Percentiles rank a stretch among this genome's conserved stretches.
These are phyloP conservation scores for Aphelinus atriplicis DNA, from an alignment of 1,140 invertebrate species.

Conservation along the genomic window DNA sequence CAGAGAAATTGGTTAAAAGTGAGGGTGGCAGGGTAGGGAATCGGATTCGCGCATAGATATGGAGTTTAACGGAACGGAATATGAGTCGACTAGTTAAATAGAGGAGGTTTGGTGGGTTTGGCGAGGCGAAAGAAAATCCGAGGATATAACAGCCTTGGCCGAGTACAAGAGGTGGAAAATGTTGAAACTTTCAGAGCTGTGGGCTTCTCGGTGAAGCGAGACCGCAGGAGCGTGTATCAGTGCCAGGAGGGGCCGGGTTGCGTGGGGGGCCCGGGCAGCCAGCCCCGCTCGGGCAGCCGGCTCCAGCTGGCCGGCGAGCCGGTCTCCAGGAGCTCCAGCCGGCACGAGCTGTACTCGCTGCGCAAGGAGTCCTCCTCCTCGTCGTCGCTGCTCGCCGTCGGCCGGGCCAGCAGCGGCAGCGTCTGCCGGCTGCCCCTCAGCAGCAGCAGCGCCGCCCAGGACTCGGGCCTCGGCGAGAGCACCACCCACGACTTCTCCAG, in stretches of 20 bases:
- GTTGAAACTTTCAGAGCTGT: slow-evolving; percentile 62
- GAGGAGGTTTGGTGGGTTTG: slow-evolving; percentile 13
- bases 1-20: no score
- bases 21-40: no score
- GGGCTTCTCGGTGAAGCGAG: slow-evolving; percentile 62
- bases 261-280: no score
- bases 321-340: slow-evolving; percentile 52
- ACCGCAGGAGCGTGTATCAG: slow-evolving; percentile 59
- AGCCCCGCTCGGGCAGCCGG: slow-evolving; percentile 36
- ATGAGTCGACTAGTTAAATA: neutral
- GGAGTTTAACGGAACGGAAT: slow-evolving; percentile 8
- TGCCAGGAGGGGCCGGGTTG: slow-evolving; percentile 36
- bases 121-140: slow-evolving; percentile 30
- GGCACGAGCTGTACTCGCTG: slow-evolving; percentile 48
- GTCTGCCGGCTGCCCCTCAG: slow-evolving; percentile 46
- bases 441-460: slow-evolving; percentile 56
- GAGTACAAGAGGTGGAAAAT: slow-evolving; percentile 53
- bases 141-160: slow-evolving; percentile 36
- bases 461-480: slow-evolving; percentile 65
- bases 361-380: slow-evolving; percentile 25
- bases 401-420: slow-evolving; percentile 11
- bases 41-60: neutral
- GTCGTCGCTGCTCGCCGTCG: slow-evolving; percentile 11
- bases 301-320: slow-evolving; percentile 55
- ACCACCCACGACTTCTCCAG: slow-evolving; percentile 66